Evolutionary conservation across 2,797 vertebrate genomes (phyloP).

Genomic region (Galaxias olidus): DNA sequence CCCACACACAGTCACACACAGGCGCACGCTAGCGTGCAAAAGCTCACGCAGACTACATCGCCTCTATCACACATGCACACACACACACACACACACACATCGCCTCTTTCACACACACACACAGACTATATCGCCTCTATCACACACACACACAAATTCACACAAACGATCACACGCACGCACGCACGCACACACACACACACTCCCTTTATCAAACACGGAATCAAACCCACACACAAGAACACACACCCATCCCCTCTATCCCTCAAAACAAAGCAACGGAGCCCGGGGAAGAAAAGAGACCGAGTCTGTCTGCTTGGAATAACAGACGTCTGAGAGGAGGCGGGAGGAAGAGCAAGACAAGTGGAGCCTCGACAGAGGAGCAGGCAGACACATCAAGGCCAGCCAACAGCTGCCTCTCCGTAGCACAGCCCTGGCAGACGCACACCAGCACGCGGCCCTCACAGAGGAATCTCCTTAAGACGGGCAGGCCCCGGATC

Average conservation of each 20-base stretch:
- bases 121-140: no score
- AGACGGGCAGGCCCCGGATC: no score
- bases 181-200: no score
- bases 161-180: no score
- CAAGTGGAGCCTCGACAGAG: constrained; percentile 2
- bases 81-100: background rate
- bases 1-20: background rate
- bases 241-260: no score
- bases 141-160: no score
- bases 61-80: background rate
- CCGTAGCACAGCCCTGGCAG: background rate
- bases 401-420: constrained; percentile 2
- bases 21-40: background rate
- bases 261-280: no score
- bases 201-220: no score
- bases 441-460: background rate
- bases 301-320: background rate
- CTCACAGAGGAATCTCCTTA: no score
- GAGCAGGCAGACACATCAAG: background rate
- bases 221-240: no score
- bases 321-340: background rate
- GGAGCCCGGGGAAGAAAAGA: background rate
- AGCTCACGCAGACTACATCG: background rate
- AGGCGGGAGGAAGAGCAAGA: background rate
- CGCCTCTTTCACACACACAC: no score